A percentile compares a stretch with the other conserved stretches of the same genome.
These are phyloP conservation scores for Podarcis cretensis DNA, from an alignment of 2,113 vertebrate species.

Conservation along the genomic window DNA sequence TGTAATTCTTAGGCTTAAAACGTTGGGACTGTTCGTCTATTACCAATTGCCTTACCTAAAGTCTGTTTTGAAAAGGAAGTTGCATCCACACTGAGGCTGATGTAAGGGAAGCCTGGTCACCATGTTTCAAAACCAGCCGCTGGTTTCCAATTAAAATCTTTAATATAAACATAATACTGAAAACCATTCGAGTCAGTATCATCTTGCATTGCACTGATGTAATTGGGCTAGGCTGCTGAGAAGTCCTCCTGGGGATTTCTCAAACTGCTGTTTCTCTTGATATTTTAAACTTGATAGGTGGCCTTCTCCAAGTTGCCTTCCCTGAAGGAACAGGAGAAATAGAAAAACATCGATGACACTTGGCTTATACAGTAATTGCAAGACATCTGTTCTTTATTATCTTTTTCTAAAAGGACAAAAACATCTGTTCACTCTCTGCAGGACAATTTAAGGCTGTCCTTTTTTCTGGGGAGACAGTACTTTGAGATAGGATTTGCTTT, in stretches of 20 bases:
- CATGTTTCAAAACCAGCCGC: background rate
- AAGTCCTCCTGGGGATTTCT: background rate
- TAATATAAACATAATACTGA: background rate
- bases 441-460: background rate
- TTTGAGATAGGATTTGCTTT: background rate
- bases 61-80: background rate
- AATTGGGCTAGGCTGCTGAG: background rate
- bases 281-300: slow-evolving; percentile 5
- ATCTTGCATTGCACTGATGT: background rate
- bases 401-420: background rate
- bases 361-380: background rate
- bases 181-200: background rate
- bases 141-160: background rate
- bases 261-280: background rate
- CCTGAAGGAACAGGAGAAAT: slow-evolving; percentile 8
- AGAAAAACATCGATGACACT: background rate
- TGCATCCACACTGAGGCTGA: background rate
- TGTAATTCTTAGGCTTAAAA: too few relatives aligned
- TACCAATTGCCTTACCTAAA: background rate
- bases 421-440: background rate
- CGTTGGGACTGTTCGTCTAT: background rate
- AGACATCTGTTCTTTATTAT: slow-evolving; percentile 28
- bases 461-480: background rate
- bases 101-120: background rate
- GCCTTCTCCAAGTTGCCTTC: background rate